Evolutionary conservation across 2,797 vertebrate species (phyloP).

Genomic region (Acestrorhynchus altus): DNA sequence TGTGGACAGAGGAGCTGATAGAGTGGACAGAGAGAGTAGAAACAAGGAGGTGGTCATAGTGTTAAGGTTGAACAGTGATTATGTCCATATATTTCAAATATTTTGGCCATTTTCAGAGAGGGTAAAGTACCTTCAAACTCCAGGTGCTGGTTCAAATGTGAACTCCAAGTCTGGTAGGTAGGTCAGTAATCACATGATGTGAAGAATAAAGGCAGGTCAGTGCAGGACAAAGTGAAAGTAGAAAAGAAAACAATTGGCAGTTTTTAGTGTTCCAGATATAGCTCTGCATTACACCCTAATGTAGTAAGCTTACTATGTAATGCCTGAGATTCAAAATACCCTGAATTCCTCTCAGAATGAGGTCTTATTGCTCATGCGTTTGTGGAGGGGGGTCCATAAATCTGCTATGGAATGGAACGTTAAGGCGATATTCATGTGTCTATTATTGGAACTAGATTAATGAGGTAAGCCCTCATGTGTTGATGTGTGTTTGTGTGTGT

Average conservation of each 20-base stretch:
- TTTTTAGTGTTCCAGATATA: background rate
- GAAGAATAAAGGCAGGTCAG: background rate
- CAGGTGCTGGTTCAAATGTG: too few relatives aligned
- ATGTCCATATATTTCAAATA: too few relatives aligned
- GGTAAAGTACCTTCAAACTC: too few relatives aligned
- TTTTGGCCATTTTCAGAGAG: too few relatives aligned
- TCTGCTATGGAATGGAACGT: constrained; percentile 34
- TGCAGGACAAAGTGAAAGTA: background rate
- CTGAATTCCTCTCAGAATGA: background rate
- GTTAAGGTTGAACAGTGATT: too few relatives aligned
- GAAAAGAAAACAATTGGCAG: background rate
- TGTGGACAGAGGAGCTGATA: too few relatives aligned
- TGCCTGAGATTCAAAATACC: background rate
- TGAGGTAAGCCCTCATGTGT: constrained; percentile 8
- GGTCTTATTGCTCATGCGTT: background rate
- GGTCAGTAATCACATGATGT: background rate
- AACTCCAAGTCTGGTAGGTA: background rate
- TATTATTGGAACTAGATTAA: constrained; percentile 43
- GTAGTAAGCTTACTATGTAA: background rate
- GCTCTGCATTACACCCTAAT: background rate
- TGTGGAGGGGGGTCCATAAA: constrained; percentile 26
- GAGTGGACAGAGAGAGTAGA: too few relatives aligned
- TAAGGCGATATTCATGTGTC: constrained; percentile 47
- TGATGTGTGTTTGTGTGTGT: constrained; percentile 10
- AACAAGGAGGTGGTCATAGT: too few relatives aligned